Conservation (phyloP, 2,888 invertebrate species). For the Agriopis aurantiaria region DNA sequence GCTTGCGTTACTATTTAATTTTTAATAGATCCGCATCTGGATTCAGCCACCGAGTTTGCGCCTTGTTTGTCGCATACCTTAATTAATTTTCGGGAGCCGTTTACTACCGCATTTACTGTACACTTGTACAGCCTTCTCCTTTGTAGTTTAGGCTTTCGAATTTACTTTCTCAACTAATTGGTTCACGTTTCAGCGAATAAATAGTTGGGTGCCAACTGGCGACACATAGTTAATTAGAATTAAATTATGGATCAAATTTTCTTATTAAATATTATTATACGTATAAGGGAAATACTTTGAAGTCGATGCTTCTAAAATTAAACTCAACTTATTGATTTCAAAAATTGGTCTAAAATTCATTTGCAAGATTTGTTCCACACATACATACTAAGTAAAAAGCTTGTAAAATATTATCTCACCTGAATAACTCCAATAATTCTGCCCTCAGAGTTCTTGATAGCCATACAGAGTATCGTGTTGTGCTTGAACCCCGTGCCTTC, state of each 20-base stretch:
- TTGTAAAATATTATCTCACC: slow-evolving; percentile 62
- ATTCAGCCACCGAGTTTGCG: slow-evolving; percentile 36
- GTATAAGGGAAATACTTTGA: slow-evolving; percentile 1
- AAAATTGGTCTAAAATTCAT: too few species aligned
- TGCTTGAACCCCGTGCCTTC: slow-evolving; percentile 94
- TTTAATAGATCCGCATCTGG: slow-evolving; percentile 48
- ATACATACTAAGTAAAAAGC: too few species aligned
- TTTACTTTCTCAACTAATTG: slow-evolving; percentile 28
- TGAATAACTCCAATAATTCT: slow-evolving; percentile 97
- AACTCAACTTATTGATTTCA: too few species aligned
- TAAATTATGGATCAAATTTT: slow-evolving; percentile 7
- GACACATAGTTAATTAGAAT: slow-evolving; percentile 32
- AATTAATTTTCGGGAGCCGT: slow-evolving; percentile 42
- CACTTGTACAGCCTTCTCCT: slow-evolving; percentile 8
- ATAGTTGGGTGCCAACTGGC: slow-evolving; percentile 17
- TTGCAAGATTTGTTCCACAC: too few species aligned
- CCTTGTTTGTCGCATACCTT: slow-evolving; percentile 46
- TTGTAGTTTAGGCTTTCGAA: slow-evolving; percentile 22
- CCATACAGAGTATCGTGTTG: slow-evolving; percentile 97
- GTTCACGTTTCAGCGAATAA: slow-evolving; percentile 15
- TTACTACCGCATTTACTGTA: slow-evolving; percentile 15
- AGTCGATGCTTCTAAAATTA: background rate
- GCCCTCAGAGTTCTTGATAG: slow-evolving; percentile 96
- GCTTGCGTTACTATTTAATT: slow-evolving; percentile 40
- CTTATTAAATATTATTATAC: background rate